Percentiles rank a stretch among this genome's conserved stretches.
phyloP scores from a whole-genome alignment of 2,797 vertebrate species.

The Parambassis ranga region DNA sequence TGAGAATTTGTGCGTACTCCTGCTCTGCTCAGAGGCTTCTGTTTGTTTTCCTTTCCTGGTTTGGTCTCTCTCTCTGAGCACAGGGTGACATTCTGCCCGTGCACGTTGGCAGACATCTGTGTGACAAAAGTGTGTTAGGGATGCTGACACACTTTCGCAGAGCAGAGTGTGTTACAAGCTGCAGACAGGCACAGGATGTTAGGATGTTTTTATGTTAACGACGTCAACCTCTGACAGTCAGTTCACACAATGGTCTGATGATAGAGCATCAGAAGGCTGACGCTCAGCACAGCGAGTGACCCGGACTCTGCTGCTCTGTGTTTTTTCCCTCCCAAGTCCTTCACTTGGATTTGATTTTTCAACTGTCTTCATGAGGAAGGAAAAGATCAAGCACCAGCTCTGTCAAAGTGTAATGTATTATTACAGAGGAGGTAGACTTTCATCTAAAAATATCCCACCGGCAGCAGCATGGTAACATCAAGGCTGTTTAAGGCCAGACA shows the following conservation, averaged over 20 bases:
- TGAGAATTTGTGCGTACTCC: no score
- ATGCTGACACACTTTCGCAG: background rate
- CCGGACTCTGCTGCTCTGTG: conserved; percentile 10
- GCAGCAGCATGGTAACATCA: conserved; percentile 23
- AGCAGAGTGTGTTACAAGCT: background rate
- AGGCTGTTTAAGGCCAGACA: conserved; percentile 36
- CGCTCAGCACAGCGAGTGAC: background rate
- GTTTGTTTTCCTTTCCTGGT: background rate
- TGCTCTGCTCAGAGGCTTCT: no score
- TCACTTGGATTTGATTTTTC: background rate
- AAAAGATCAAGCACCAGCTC: conserved; percentile 21
- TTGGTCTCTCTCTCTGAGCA: background rate
- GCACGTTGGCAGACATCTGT: background rate
- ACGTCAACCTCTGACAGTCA: no score
- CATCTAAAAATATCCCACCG: conserved; percentile 58
- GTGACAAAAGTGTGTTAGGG: background rate
- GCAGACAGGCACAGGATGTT: background rate
- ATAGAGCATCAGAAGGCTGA: background rate
- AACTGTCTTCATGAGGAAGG: background rate
- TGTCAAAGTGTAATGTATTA: conserved; percentile 55
- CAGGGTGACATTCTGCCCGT: background rate
- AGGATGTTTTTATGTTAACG: background rate
- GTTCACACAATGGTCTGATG: background rate
- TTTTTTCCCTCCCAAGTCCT: background rate
- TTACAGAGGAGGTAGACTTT: conserved; percentile 59